Evolutionary conservation across 2,113 vertebrate genomes (phyloP).

Genomic region (Phaethon lepturus): DNA sequence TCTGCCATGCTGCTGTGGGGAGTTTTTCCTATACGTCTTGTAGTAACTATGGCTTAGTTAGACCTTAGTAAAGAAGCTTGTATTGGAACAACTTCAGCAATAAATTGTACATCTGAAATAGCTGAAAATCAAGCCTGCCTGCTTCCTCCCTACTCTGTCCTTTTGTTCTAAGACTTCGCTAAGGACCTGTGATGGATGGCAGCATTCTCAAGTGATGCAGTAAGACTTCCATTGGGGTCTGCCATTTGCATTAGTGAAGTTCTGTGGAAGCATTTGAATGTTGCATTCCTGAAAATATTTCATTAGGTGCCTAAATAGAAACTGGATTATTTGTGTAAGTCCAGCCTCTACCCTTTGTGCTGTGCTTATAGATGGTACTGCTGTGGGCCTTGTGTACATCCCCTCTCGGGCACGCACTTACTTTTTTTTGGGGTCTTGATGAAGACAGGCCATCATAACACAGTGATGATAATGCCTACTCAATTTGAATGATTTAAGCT

Average conservation of each 20-base stretch:
- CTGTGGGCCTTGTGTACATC: background rate
- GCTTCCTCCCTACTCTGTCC: background rate
- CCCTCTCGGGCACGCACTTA: background rate
- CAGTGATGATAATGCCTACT: background rate
- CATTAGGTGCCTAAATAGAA: constrained; percentile 56
- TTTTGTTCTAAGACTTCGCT: background rate
- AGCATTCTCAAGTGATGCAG: accelerated
- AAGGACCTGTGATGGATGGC: background rate
- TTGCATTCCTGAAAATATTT: constrained; percentile 47
- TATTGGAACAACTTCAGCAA: background rate
- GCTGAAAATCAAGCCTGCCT: background rate
- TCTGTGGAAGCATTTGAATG: background rate
- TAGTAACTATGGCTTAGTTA: background rate
- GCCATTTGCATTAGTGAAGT: background rate
- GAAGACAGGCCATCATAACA: background rate
- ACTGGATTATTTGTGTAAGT: constrained; percentile 7
- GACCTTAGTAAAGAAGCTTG: background rate
- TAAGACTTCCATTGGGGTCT: background rate
- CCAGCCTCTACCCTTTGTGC: constrained; percentile 3
- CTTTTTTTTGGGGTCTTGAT: background rate
- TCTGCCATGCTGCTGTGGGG: background rate
- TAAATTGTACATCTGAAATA: background rate
- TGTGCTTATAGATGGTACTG: constrained; percentile 23
- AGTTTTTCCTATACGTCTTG: background rate
- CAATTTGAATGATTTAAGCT: background rate